A percentile compares a stretch with the other conserved stretches of the same genome.
phyloP scores from a whole-genome alignment of 2,797 vertebrate genomes.

The Hippopotamyrus pictus region DNA sequence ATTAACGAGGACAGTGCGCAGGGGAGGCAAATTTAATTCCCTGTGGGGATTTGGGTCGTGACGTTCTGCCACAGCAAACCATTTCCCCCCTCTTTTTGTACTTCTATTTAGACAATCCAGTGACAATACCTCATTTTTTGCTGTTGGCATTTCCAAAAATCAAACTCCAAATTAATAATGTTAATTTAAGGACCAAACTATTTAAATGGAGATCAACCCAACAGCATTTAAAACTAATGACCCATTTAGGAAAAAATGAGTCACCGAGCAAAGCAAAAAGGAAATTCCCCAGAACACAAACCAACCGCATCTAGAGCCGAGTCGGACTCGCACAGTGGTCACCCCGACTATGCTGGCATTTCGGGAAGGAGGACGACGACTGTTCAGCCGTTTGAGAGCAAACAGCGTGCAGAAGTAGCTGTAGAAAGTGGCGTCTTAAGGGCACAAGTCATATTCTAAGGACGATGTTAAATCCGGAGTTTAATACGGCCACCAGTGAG shows the following conservation, averaged over 20 bases:
- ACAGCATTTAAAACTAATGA: not conserved
- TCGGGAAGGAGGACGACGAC: conserved; percentile 14
- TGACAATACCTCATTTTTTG: not conserved
- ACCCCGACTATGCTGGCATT: conserved; percentile 89
- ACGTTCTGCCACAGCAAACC: not conserved
- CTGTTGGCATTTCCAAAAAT: not conserved
- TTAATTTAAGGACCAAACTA: not conserved
- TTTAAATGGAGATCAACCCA: not conserved
- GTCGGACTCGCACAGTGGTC: conserved; percentile 78
- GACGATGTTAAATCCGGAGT: not conserved
- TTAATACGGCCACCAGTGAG: not conserved
- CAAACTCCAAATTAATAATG: not conserved
- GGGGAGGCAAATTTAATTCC: conserved; percentile 27
- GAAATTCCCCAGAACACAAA: conserved; percentile 71
- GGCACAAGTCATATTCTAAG: not conserved
- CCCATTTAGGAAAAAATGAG: not conserved
- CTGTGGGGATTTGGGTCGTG: not conserved
- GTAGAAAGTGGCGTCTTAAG: not conserved
- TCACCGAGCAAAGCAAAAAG: not conserved
- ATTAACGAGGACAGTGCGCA: conserved; percentile 6
- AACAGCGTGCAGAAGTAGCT: not conserved
- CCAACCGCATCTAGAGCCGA: conserved; percentile 80
- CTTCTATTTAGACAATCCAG: not conserved
- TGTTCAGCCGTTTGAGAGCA: not conserved
- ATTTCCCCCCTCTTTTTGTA: not conserved